phyloP scores from a whole-genome alignment of 2,113 vertebrate species.

The Thomomys bottae region DNA sequence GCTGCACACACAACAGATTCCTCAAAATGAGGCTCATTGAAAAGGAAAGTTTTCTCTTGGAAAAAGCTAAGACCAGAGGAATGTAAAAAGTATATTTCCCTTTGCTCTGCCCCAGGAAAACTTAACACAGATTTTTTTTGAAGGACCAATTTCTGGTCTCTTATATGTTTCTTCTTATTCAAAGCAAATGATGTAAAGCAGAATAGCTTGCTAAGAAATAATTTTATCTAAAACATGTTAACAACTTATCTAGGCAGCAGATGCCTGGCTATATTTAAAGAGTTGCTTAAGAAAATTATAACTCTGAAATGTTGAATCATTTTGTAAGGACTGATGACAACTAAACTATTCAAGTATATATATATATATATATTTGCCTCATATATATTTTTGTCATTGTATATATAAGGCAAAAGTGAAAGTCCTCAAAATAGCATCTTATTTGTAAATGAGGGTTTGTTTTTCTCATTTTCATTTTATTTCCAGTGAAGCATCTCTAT shows the following conservation, averaged over 20 bases:
- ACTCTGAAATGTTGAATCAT: constrained; percentile 64
- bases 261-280: constrained; percentile 63
- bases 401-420: constrained; percentile 20
- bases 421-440: background rate
- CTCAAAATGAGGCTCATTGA: background rate
- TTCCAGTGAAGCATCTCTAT: background rate
- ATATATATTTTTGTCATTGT: background rate
- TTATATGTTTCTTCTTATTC: background rate
- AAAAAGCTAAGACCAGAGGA: background rate
- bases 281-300: constrained; percentile 48
- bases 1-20: background rate
- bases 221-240: constrained; percentile 44
- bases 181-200: constrained; percentile 26
- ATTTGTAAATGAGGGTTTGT: background rate
- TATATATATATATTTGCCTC: constrained; percentile 21
- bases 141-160: background rate
- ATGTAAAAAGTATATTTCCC: background rate
- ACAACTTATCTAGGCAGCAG: constrained; percentile 47
- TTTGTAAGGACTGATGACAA: constrained; percentile 37
- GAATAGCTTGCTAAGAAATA: constrained; percentile 31
- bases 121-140: background rate
- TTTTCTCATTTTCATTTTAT: background rate
- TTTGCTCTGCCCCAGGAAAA: background rate
- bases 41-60: background rate
- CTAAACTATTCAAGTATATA: constrained; percentile 11